phyloP scores from a whole-genome alignment of 2,113 vertebrate species.

The Australoheros scitulus region DNA sequence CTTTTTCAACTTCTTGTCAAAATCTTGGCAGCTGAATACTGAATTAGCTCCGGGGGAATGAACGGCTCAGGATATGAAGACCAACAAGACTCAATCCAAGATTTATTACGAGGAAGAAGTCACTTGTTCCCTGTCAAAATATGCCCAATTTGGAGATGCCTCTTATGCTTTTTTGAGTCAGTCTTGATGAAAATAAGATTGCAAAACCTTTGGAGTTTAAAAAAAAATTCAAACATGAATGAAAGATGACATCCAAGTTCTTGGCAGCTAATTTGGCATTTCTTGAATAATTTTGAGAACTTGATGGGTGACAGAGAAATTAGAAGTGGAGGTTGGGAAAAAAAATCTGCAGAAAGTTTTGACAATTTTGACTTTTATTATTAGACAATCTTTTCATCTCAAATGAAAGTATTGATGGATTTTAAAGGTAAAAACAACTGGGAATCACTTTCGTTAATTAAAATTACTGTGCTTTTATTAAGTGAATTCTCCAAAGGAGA shows the following conservation, averaged over 20 bases:
- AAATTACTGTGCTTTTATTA: neutral
- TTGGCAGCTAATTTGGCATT: neutral
- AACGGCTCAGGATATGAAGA: neutral
- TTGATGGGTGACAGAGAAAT: slow-evolving; percentile 4
- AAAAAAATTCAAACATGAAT: slow-evolving; percentile 6
- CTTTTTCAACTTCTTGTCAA: neutral
- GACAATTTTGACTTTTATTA: neutral
- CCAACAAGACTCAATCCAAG: neutral
- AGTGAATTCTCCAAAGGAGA: neutral
- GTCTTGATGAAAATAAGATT: neutral
- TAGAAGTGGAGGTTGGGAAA: neutral
- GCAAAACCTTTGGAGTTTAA: neutral
- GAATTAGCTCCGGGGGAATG: slow-evolving; percentile 3
- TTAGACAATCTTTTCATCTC: neutral
- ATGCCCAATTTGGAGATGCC: neutral
- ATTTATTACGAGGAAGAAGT: neutral
- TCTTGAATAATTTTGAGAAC: slow-evolving; percentile 3
- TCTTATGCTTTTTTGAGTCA: neutral
- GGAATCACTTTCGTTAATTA: neutral
- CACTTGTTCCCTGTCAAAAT: neutral
- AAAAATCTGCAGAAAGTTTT: neutral
- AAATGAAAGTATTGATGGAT: neutral
- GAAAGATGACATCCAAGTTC: neutral
- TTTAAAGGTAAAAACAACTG: neutral
- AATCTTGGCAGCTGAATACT: slow-evolving; percentile 1